Evolutionary conservation across 1,140 invertebrate genomes (phyloP).

Genomic region (Pygmarrhopalites habei): DNA sequence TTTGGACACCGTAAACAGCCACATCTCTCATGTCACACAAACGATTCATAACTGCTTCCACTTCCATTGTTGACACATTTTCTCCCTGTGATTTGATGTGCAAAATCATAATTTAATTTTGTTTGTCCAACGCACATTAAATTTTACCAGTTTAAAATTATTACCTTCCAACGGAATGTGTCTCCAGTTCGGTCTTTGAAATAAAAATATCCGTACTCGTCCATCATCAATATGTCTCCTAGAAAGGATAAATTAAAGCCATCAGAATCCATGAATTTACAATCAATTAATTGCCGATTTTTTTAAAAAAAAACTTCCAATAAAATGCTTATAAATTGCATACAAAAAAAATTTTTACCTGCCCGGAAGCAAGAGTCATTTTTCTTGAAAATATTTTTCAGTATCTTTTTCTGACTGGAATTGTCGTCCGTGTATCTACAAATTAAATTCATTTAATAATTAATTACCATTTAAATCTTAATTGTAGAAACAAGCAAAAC

Average conservation of each 20-base stretch:
- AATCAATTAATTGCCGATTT: no score
- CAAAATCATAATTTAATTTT: background rate
- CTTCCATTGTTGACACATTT: constrained; percentile 61
- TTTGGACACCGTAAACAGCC: constrained; percentile 58
- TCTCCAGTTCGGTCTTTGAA: background rate
- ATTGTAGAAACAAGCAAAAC: constrained; percentile 44
- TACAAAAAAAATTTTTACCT: constrained; percentile 47
- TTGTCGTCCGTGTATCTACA: constrained; percentile 51
- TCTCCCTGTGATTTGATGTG: constrained; percentile 58
- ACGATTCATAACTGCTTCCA: constrained; percentile 55
- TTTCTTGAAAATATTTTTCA: constrained; percentile 52
- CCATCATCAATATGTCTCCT: no score
- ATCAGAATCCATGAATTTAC: no score
- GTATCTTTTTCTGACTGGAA: constrained; percentile 56
- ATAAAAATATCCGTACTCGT: background rate
- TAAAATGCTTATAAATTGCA: no score
- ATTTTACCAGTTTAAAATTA: background rate
- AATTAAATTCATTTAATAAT: constrained; percentile 41
- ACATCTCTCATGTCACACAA: constrained; percentile 50
- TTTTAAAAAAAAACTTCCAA: no score
- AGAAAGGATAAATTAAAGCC: no score
- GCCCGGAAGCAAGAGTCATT: constrained; percentile 56
- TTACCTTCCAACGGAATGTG: constrained; percentile 40
- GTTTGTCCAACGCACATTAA: no score
- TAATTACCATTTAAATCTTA: constrained; percentile 70